These are phyloP conservation scores for Lophius piscatorius DNA, from an alignment of 2,113 vertebrate genomes.

Conservation along the genomic window DNA sequence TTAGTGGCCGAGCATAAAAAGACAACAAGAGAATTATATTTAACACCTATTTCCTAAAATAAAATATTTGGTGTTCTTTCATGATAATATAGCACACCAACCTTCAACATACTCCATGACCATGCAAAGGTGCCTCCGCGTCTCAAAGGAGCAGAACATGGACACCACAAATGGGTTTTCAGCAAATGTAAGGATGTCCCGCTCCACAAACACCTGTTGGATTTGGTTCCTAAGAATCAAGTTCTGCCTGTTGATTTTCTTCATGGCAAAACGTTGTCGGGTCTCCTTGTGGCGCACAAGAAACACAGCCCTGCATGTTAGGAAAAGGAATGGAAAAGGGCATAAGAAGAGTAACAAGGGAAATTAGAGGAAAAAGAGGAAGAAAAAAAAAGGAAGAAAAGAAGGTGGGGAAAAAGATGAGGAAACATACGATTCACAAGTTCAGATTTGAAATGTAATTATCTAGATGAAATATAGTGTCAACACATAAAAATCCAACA, in stretches of 20 bases:
- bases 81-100: slow-evolving; percentile 41
- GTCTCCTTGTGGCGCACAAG: slow-evolving; percentile 92
- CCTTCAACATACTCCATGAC: slow-evolving; percentile 99
- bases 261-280: slow-evolving; percentile 93
- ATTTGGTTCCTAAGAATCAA: slow-evolving; percentile 95
- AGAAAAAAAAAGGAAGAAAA: background rate
- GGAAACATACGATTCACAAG: slow-evolving; percentile 3
- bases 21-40: background rate
- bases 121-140: slow-evolving; percentile 92
- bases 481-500: slow-evolving; percentile 20
- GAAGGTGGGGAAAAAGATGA: background rate
- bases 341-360: background rate
- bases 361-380: background rate
- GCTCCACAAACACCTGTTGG: slow-evolving; percentile 96
- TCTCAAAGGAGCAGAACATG: slow-evolving; percentile 98
- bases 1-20: background rate
- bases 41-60: background rate
- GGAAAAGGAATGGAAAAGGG: background rate
- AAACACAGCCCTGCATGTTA: slow-evolving; percentile 84
- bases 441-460: slow-evolving; percentile 13
- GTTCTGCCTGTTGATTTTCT: slow-evolving; percentile 98
- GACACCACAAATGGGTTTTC: slow-evolving; percentile 98
- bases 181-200: slow-evolving; percentile 95
- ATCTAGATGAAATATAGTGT: slow-evolving; percentile 7
- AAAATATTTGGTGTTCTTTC: background rate